These are phyloP conservation scores for Heliangelus exortis DNA, from an alignment of 2,797 vertebrate genomes.

Conservation along the genomic window DNA sequence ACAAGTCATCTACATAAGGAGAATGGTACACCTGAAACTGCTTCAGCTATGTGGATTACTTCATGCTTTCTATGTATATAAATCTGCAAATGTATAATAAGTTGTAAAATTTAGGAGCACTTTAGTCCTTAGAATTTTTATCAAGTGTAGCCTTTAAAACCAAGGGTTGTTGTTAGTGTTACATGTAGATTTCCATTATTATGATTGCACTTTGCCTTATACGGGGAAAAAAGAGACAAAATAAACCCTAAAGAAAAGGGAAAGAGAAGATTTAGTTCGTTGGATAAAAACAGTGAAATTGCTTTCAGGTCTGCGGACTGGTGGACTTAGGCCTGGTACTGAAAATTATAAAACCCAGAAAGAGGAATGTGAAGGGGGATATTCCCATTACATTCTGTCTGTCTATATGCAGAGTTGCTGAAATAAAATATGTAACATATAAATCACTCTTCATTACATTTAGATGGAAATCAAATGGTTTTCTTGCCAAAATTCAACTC, in stretches of 20 bases:
- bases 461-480: background rate
- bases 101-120: constrained; percentile 65
- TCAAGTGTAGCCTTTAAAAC: constrained; percentile 63
- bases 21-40: background rate
- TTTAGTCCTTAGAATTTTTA: constrained; percentile 67
- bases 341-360: constrained; percentile 12
- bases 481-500: background rate
- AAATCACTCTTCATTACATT: background rate
- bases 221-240: rapidly evolving
- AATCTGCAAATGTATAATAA: constrained; percentile 55
- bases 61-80: constrained; percentile 49
- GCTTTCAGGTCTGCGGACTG: background rate
- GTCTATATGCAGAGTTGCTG: background rate
- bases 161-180: background rate
- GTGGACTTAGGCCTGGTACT: background rate
- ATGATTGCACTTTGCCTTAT: background rate
- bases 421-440: background rate
- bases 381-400: constrained; percentile 20
- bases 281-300: background rate
- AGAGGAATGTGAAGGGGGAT: background rate
- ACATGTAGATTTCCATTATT: constrained; percentile 7
- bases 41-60: constrained; percentile 6
- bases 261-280: background rate
- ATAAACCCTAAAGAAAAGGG: background rate
- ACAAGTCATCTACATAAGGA: background rate